Evolutionary conservation across 1,140 invertebrate species (phyloP), one percentile per base, ranked within the genome.

Genomic region (Drosophila nasuta): DNA sequence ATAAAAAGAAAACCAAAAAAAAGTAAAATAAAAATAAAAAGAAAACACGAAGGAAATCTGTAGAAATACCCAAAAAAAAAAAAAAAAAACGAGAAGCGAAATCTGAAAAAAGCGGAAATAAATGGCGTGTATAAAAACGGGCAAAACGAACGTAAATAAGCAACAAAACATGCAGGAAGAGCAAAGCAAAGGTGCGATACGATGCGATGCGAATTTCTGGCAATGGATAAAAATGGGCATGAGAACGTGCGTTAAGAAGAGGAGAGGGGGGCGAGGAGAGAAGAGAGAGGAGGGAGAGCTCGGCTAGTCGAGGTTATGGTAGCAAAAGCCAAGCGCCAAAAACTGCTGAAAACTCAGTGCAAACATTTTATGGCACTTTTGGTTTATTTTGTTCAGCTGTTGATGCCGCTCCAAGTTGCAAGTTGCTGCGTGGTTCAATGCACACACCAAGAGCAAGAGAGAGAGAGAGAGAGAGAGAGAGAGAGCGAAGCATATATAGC

Each of bases 361-460:
- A 88, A 88, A 83, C 83, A 88, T 87, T 87, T 87, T 87, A 87
- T 83, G 80, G 83, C 83, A 87, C 83, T 88, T 88, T 88, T 75
- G 77, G 74, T 78, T 82, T 80, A 82, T 87, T 88, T 80, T 77
- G 75, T 60, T 62, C 72, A 57, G 72, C 66, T 69, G 49, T n/a
- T 62, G 7, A 17, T 62, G 65, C 49, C 67, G 13, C 46, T 58
- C 66, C 66, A 56, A 76, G 48, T 58, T 77, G 76, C 77, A 70
- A 70, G 72, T 71, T 64, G 73, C 33, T 28, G 15, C 13, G 58
- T 56, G 58, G 58, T 63, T 75, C 65, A 75, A n/a, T 66, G 65
- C 81, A 81, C 85, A 69, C 79, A 64, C 20, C 20, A 25, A 25
- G 20, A 25, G 20, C 20, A 25, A 20, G 20, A 20, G 20, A 20